Evolutionary conservation across 2,888 invertebrate species (phyloP).

Genomic region (Ectropis crepuscularia): DNA sequence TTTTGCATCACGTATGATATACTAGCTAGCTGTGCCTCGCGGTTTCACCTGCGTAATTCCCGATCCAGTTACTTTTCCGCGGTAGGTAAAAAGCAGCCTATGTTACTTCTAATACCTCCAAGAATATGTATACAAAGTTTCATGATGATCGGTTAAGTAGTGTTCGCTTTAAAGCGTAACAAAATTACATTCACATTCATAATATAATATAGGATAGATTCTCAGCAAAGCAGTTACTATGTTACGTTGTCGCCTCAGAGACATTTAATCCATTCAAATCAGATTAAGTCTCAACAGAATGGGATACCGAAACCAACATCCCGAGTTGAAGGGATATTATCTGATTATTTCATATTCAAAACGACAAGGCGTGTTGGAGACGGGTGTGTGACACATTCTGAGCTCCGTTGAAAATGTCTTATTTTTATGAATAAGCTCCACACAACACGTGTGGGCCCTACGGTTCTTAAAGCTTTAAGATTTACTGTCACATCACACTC

Average conservation of each 20-base stretch:
- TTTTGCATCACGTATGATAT: too few species aligned
- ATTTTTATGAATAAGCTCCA: conserved; percentile 39
- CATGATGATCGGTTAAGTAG: too few species aligned
- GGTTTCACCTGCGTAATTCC: too few species aligned
- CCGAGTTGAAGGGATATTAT: conserved; percentile 26
- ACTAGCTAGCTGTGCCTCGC: too few species aligned
- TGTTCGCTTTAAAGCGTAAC: too few species aligned
- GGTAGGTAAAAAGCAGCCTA: too few species aligned
- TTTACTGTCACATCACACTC: conserved; percentile 34
- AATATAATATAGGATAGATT: too few species aligned
- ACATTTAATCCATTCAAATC: conserved; percentile 30
- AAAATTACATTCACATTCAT: too few species aligned
- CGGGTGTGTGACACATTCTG: conserved; percentile 33
- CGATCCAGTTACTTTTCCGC: too few species aligned
- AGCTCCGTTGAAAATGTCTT: conserved; percentile 38
- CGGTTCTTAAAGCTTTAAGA: conserved; percentile 34
- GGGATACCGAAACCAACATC: conserved; percentile 14
- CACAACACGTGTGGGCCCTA: conserved; percentile 41
- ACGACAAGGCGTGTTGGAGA: conserved; percentile 17
- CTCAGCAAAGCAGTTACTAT: not conserved
- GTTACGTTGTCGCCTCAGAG: conserved; percentile 2
- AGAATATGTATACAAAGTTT: too few species aligned
- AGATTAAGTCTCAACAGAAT: conserved; percentile 31
- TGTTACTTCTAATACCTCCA: too few species aligned
- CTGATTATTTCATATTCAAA: conserved; percentile 40